Percentiles rank a stretch among this genome's conserved stretches.
These are phyloP conservation scores for Cantharis lateralis DNA, from an alignment of 2,888 invertebrate species.

Conservation along the genomic window DNA sequence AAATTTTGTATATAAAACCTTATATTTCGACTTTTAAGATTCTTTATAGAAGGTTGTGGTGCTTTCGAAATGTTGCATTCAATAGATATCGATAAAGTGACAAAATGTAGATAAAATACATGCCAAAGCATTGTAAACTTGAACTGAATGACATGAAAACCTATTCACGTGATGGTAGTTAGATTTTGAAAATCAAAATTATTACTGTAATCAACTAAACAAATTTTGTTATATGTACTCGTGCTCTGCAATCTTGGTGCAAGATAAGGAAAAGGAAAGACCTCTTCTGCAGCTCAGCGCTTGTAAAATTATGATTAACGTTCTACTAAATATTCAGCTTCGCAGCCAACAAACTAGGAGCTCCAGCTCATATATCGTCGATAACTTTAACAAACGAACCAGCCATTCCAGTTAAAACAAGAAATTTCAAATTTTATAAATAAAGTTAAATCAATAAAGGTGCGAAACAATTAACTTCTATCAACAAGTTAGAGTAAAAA, in stretches of 20 bases:
- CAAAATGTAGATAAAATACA: constrained; percentile 7
- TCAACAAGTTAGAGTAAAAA: constrained; percentile 4
- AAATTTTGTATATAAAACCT: not conserved
- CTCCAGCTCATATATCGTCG: not conserved
- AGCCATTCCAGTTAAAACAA: not conserved
- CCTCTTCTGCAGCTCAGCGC: not conserved
- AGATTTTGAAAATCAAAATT: not conserved
- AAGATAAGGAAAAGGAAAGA: not conserved
- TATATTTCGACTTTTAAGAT: not conserved
- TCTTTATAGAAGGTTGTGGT: not conserved
- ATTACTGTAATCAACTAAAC: not conserved
- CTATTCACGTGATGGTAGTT: constrained; percentile 5
- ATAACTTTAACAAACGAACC: not conserved
- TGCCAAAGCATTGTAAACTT: not conserved
- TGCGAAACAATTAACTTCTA: not conserved
- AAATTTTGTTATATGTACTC: not conserved
- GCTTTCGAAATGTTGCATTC: not conserved
- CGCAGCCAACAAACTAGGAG: not conserved
- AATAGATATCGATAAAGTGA: constrained; percentile 12
- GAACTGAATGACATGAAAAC: constrained; percentile 6
- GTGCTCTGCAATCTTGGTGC: not conserved
- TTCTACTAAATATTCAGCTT: not conserved
- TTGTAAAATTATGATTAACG: constrained; percentile 11
- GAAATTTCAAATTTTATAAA: not conserved
- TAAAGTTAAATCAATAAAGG: not conserved